Percentiles rank a stretch among this genome's conserved stretches.
phyloP scores from a whole-genome alignment of 2,888 invertebrate genomes.

The Drosophila cracens region DNA sequence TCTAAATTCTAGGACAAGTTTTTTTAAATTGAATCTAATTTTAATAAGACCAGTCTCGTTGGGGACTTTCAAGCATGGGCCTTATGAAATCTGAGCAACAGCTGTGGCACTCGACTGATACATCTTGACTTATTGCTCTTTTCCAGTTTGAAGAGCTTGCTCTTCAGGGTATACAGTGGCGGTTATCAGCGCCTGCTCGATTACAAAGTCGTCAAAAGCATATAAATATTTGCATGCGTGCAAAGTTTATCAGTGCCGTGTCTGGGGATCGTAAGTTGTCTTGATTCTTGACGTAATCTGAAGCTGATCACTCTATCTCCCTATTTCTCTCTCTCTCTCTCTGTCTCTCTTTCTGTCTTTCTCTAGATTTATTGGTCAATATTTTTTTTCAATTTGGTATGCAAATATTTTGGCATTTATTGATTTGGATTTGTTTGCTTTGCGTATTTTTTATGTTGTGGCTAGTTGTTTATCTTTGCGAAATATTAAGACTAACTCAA shows the following conservation, averaged over 20 bases:
- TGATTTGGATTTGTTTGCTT: constrained; percentile 12
- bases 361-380: background rate
- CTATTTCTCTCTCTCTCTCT: background rate
- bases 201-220: constrained; percentile 1
- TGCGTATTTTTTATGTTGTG: background rate
- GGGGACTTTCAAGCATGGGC: constrained; percentile 1
- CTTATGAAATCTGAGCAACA: constrained; percentile 9
- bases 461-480: constrained; percentile 4
- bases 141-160: constrained; percentile 25
- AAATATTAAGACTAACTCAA: constrained; percentile 50
- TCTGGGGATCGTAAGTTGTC: constrained; percentile 12
- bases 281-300: constrained; percentile 10
- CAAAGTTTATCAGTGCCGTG: constrained; percentile 34
- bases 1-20: background rate
- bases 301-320: background rate
- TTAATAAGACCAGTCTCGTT: background rate
- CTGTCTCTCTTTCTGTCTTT: background rate
- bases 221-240: constrained; percentile 1
- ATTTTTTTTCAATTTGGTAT: background rate
- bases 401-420: constrained; percentile 8
- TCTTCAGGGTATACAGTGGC: constrained; percentile 26
- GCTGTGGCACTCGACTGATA: constrained; percentile 16
- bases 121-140: constrained; percentile 27
- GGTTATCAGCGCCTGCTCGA: constrained; percentile 41
- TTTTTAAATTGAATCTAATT: background rate